Base-by-base conservation (phyloP, 2,797 vertebrate species). In the Rousettus madagascariensis region DNA sequence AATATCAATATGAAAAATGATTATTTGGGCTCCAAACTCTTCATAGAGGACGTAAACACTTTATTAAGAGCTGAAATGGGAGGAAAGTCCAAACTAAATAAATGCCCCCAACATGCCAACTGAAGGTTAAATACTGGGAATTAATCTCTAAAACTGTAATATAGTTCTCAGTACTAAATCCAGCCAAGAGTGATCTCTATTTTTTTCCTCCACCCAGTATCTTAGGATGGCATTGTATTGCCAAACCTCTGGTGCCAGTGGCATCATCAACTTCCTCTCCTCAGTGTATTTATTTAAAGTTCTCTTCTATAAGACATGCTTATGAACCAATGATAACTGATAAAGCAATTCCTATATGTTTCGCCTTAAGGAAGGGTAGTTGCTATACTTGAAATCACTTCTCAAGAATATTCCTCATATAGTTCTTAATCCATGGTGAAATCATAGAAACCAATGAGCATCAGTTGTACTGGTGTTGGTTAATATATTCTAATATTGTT, bases 401-500 rank as follows among this genome's bases (percentile, higher is more conserved):
- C 53, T 82, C 75, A 46, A 69, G 19, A 75, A 41, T 80, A 53
- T 26, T 92, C 33, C 24, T 95, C 69, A 65, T 16, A 26, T 8
- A 75, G 49, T 85, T 93, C 86, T 95, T 63, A 77, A 75, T 79
- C 57, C 79, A 65, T 8, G 71, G 69, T 65, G 72, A 95, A 95
- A 69, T 86, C 41, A 91, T 1, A 75, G 46, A 74, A 96, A 96
- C 59, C 69, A 85, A 95, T 86, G 9, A 75, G 24, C 65, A 66
- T 63, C 66, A 66, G 11, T 17, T 83, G 17, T 89, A 79, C 24
- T 84, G 85, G 84, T 85, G 28, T 87, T 61, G 46, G 33, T 49
- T 74, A 94, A 89, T 80, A 92, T 53, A 94, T 72, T 66, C 71
- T 75, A 82, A 74, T 80, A 86, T 61, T 95, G 36, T 83, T 77